Conservation (phyloP, 2,113 vertebrate genomes). For the Hippocampus mohnikei region DNA sequence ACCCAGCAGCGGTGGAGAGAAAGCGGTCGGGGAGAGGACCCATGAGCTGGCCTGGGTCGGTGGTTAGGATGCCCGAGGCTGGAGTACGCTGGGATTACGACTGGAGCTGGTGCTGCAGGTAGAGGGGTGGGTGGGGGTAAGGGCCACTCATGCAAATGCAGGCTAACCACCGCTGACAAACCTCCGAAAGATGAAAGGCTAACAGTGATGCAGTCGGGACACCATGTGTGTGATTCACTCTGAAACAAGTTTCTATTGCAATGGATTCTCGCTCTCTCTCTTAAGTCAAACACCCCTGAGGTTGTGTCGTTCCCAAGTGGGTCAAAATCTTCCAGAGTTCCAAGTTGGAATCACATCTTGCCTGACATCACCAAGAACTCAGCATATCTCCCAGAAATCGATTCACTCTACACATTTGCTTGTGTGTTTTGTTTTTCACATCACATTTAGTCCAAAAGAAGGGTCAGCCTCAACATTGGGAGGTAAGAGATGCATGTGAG, state of each 20-base stretch:
- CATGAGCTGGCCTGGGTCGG: slow-evolving; percentile 60
- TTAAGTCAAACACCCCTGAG: background rate
- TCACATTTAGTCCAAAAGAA: too few relatives aligned
- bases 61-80: slow-evolving; percentile 61
- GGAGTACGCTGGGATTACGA: slow-evolving; percentile 59
- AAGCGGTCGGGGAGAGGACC: slow-evolving; percentile 64
- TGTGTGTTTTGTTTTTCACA: background rate
- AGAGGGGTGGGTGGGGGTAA: slow-evolving; percentile 45
- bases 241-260: background rate
- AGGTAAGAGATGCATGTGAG: too few relatives aligned
- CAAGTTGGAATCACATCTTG: background rate
- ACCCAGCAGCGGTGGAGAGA: slow-evolving; percentile 62
- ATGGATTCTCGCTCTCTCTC: background rate
- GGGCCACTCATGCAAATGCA: slow-evolving; percentile 63
- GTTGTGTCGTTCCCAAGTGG: background rate
- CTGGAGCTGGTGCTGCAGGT: slow-evolving; percentile 45
- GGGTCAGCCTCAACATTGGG: too few relatives aligned
- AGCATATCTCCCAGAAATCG: background rate
- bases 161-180: slow-evolving; percentile 45
- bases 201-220: slow-evolving; percentile 5
- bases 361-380: background rate
- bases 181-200: slow-evolving; percentile 20
- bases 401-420: background rate
- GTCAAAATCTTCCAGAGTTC: background rate
- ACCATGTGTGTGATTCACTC: background rate